Evolutionary conservation across 2,888 invertebrate genomes (phyloP).

Genomic region (Drymonia ruficornis): DNA sequence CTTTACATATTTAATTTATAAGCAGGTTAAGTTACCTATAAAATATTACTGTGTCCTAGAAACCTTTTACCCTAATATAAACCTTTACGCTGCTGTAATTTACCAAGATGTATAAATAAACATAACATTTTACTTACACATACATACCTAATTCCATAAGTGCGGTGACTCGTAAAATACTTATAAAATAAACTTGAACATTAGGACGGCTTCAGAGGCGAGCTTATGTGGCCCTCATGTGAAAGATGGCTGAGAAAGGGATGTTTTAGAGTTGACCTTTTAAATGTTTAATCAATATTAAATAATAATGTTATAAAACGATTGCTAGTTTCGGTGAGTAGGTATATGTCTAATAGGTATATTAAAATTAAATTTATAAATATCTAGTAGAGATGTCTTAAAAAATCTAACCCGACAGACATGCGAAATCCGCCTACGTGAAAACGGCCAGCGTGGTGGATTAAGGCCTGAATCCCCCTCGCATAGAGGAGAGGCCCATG

Average conservation of each 20-base stretch:
- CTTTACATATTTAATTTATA: no score
- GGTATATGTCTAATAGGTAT: no score
- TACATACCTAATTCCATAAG: constrained; percentile 39
- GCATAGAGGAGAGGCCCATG: no score
- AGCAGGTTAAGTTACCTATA: no score
- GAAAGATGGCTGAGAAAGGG: neutral
- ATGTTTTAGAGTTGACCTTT: neutral
- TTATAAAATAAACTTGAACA: constrained; percentile 42
- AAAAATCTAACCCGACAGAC: no score
- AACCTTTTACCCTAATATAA: constrained; percentile 4
- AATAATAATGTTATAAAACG: no score
- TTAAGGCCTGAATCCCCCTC: no score
- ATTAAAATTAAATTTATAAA: no score
- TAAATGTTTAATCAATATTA: neutral
- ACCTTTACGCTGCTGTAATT: constrained; percentile 17
- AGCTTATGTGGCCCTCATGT: constrained; percentile 1
- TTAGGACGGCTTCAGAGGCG: constrained; percentile 10
- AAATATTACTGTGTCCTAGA: neutral
- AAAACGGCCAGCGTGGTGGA: no score
- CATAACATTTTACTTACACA: constrained; percentile 26
- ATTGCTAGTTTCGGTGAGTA: no score
- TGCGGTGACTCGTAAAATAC: constrained; percentile 45
- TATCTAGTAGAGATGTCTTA: no score
- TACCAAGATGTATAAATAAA: constrained; percentile 19
- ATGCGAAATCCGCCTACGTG: no score